These are phyloP conservation scores for Diarsia brunnea DNA, from an alignment of 2,888 invertebrate genomes.

Conservation along the genomic window DNA sequence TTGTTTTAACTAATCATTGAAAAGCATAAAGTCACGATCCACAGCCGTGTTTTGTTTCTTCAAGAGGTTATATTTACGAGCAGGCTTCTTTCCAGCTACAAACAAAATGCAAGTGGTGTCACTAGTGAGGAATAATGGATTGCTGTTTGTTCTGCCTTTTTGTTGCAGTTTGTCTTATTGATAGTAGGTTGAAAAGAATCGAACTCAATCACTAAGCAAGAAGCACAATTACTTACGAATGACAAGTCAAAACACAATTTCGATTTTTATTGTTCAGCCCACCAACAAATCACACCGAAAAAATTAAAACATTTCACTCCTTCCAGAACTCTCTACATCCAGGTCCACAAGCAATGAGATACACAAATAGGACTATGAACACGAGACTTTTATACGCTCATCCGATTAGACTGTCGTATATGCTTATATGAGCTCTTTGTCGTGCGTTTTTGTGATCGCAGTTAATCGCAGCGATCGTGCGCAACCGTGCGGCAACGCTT, in stretches of 20 bases:
- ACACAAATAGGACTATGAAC: constrained; percentile 72
- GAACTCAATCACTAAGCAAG: background rate
- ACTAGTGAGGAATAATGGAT: too few relatives aligned
- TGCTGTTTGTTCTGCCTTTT: background rate
- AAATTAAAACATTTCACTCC: too few relatives aligned
- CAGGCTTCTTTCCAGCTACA: background rate
- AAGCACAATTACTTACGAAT: too few relatives aligned
- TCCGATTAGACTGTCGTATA: constrained; percentile 87
- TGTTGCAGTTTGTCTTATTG: too few relatives aligned
- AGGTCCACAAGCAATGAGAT: constrained; percentile 65
- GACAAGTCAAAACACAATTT: too few relatives aligned
- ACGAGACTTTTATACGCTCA: constrained; percentile 86
- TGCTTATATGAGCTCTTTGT: constrained; percentile 88
- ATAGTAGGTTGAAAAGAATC: background rate
- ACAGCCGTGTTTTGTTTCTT: constrained; percentile 10
- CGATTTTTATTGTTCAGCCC: too few relatives aligned
- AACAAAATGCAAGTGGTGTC: background rate
- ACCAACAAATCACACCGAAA: too few relatives aligned
- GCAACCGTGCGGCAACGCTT: constrained; percentile 79
- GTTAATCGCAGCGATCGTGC: constrained; percentile 82
- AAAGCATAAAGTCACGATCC: background rate
- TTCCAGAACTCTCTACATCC: constrained; percentile 47
- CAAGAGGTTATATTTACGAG: rapidly evolving
- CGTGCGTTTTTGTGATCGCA: constrained; percentile 79
- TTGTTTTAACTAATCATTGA: background rate